These are phyloP conservation scores for Colletes latitarsis DNA, from an alignment of 1,140 invertebrate species.

Conservation along the genomic window DNA sequence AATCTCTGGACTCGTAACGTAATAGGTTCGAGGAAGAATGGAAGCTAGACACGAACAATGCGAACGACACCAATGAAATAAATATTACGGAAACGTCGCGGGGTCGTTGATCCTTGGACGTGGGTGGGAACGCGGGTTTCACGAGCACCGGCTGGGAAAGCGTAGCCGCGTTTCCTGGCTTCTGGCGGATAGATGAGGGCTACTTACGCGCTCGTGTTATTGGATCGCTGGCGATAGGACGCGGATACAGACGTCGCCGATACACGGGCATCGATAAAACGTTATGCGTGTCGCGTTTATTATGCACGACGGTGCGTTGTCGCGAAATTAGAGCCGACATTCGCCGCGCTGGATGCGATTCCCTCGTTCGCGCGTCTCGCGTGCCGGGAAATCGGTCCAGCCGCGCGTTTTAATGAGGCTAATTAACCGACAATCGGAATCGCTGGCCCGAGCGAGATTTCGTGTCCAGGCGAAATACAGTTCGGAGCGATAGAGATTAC, in stretches of 20 bases:
- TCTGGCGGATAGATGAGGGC: slow-evolving; percentile 9
- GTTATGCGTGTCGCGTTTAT: slow-evolving; percentile 54
- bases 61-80: too few relatives aligned
- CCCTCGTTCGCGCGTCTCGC: not conserved
- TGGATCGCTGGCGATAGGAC: slow-evolving; percentile 26
- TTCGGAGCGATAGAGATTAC: too few relatives aligned
- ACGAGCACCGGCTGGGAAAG: slow-evolving; percentile 9
- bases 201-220: slow-evolving; percentile 30
- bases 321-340: slow-evolving; percentile 45
- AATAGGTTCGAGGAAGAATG: too few relatives aligned
- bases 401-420: not conserved
- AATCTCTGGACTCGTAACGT: too few relatives aligned
- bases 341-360: not conserved
- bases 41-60: too few relatives aligned
- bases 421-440: slow-evolving; percentile 34
- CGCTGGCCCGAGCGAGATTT: not conserved
- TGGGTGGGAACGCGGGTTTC: slow-evolving; percentile 30
- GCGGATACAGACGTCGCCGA: slow-evolving; percentile 49
- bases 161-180: slow-evolving; percentile 30
- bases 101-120: slow-evolving; percentile 13
- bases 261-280: slow-evolving; percentile 49
- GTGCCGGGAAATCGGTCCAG: not conserved
- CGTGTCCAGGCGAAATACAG: not conserved
- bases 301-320: slow-evolving; percentile 36
- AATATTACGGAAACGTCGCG: not conserved